Percentiles rank a stretch among this genome's conserved stretches.
Evolutionary conservation across 2,888 invertebrate species (phyloP).

Genomic region (Chrysina gloriosa): DNA sequence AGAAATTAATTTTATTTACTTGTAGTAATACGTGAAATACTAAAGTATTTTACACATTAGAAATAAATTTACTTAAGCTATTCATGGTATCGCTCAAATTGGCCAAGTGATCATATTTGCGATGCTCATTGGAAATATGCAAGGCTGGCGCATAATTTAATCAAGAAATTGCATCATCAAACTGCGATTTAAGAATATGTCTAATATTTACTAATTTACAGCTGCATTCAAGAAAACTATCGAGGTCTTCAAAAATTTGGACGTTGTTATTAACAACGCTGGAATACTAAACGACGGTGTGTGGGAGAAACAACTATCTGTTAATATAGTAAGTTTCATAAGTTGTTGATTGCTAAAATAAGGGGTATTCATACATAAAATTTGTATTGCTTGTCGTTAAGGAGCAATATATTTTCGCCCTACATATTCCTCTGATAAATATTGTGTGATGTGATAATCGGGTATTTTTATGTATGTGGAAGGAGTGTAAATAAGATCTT

Average conservation of each 20-base stretch:
- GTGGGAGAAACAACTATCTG: constrained; percentile 76
- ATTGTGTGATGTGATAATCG: too few relatives aligned
- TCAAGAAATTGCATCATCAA: not conserved
- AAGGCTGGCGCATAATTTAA: not conserved
- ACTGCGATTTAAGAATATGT: not conserved
- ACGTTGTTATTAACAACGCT: constrained; percentile 75
- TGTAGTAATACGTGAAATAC: too few relatives aligned
- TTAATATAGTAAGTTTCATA: constrained; percentile 53
- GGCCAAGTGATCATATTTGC: too few relatives aligned
- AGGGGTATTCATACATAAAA: not conserved
- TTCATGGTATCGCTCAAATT: too few relatives aligned
- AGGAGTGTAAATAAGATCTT: too few relatives aligned
- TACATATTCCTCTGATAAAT: too few relatives aligned
- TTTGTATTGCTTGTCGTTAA: too few relatives aligned
- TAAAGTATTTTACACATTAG: too few relatives aligned
- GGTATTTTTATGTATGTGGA: too few relatives aligned
- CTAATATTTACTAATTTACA: constrained; percentile 47
- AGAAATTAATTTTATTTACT: not conserved
- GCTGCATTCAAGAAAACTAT: constrained; percentile 64
- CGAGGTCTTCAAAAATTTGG: constrained; percentile 63
- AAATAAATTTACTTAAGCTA: too few relatives aligned
- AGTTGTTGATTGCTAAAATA: not conserved
- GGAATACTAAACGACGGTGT: constrained; percentile 80
- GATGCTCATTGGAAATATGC: too few relatives aligned
- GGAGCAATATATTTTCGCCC: too few relatives aligned